Conservation (phyloP, 2,797 vertebrate genomes). For the Phataginus tetradactyla region DNA sequence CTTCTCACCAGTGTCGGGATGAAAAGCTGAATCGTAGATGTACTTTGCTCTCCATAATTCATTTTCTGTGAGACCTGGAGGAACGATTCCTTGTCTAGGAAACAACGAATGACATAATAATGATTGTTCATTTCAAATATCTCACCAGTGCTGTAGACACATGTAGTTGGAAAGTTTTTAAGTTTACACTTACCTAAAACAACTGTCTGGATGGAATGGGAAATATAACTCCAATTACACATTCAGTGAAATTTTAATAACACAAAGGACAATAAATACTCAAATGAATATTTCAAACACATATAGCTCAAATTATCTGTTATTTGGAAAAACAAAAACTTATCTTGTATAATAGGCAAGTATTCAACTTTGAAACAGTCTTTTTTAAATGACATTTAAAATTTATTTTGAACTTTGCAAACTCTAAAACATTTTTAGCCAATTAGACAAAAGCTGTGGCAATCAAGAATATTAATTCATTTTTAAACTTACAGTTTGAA, state of each 20-base stretch:
- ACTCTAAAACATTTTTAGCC: background rate
- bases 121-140: background rate
- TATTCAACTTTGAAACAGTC: background rate
- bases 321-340: background rate
- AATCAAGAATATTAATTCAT: background rate
- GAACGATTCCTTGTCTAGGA: conserved; percentile 91
- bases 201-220: background rate
- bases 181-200: background rate
- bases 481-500: background rate
- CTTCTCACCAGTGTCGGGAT: conserved; percentile 98
- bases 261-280: background rate
- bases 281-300: background rate
- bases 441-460: background rate
- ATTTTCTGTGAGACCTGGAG: conserved; percentile 95
- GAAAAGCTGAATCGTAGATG: conserved; percentile 97
- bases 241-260: background rate
- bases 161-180: rapidly evolving
- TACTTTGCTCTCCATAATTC: conserved; percentile 98
- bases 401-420: background rate
- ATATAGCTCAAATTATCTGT: background rate
- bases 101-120: background rate
- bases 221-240: background rate
- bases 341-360: background rate
- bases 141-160: background rate
- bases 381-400: conserved; percentile 2